phyloP scores from a whole-genome alignment of 1,140 invertebrate genomes.

The Trypoxylus dichotomus region DNA sequence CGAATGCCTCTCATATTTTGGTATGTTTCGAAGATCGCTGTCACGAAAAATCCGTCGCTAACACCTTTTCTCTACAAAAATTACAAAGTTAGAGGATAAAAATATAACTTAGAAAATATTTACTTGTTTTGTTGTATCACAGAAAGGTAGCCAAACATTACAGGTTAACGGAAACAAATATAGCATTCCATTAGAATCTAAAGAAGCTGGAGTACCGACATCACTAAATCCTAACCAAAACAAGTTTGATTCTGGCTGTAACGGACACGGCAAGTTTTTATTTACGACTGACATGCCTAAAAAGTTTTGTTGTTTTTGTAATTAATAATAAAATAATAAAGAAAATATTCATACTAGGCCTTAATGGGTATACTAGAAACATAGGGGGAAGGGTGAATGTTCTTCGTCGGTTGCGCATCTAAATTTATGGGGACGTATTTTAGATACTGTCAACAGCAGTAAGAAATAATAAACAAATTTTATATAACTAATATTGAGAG shows the following conservation, averaged over 20 bases:
- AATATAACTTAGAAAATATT: conserved; percentile 41
- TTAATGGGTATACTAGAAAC: too few relatives aligned
- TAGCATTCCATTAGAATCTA: conserved; percentile 70
- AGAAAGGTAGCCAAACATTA: conserved; percentile 77
- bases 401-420: too few relatives aligned
- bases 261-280: conserved; percentile 63
- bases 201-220: conserved; percentile 69
- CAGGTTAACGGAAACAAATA: conserved; percentile 65
- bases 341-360: too few relatives aligned
- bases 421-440: too few relatives aligned
- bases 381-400: too few relatives aligned
- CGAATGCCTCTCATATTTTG: conserved; percentile 79
- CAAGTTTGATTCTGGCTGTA: conserved; percentile 70
- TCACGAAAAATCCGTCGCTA: conserved; percentile 80
- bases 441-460: too few relatives aligned
- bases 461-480: too few relatives aligned
- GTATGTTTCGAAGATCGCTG: conserved; percentile 74
- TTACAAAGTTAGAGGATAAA: conserved; percentile 26
- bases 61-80: conserved; percentile 63
- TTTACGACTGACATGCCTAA: conserved; percentile 42
- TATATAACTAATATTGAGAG: too few relatives aligned
- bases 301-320: background rate
- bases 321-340: too few relatives aligned
- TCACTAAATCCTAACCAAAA: conserved; percentile 84
- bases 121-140: conserved; percentile 70